Evolutionary conservation across 2,888 invertebrate genomes (phyloP), one percentile per base, ranked within the genome.

Genomic region (Dione juno): DNA sequence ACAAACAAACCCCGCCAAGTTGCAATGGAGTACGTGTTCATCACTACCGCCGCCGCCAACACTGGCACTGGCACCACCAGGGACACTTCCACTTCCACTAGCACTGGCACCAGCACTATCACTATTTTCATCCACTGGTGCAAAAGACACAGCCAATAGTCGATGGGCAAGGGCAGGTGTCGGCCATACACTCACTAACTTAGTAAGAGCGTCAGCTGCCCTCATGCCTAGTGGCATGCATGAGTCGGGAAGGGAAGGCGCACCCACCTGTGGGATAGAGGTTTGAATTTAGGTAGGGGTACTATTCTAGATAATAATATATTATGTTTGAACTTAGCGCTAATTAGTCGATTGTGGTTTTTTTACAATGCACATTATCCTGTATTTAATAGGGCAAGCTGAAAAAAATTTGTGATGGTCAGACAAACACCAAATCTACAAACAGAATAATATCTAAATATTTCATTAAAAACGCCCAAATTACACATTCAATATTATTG

Each of bases 221-320:
- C 97, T 97, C 98, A 99, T 99, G 64, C 99, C 99, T 70, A 99
- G 94, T 0, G 99, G 99, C 95, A 99, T 96, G 86, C 99, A 98
- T 2, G 99, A 99, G 82, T 97, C 98, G 0, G 99, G 99, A 69
- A 99, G 92, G 0, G 97, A 95, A 0, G 98, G 98, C 0, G 98
- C 98, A 13, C 99, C 98, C 80, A 99, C 97, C 94, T 93, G 75
- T 1, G 1, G 14, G 10, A n/a, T 1, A 10, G 5, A 1, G 37
- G 11, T 48, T 40, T 14, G 2, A 41, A 59, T 59, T 21, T 59
- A n/a, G n/a, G n/a, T n/a, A n/a, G n/a, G n/a, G n/a, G n/a, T n/a
- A n/a, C n/a, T n/a, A n/a, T n/a, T n/a, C n/a, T n/a, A n/a, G n/a
- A n/a, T n/a, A 28, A 28, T 28, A 28, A 28, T 28, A 28, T 28